These are phyloP conservation scores for Periphyllus acericola DNA, from an alignment of 2,888 invertebrate genomes.

Conservation along the genomic window DNA sequence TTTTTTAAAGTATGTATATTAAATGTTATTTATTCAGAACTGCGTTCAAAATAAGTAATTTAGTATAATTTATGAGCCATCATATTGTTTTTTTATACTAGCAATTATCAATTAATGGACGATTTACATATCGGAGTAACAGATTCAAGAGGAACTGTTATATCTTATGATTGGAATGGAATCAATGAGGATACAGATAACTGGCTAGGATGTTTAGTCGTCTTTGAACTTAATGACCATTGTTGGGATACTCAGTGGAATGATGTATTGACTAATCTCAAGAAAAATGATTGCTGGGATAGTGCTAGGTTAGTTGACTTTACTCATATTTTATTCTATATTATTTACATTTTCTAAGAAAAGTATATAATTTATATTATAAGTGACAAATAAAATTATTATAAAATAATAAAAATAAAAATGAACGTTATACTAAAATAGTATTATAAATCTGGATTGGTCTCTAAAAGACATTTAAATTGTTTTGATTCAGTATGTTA, in stretches of 20 bases:
- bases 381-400: too few relatives aligned
- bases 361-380: too few relatives aligned
- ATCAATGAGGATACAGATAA: constrained; percentile 69
- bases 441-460: too few relatives aligned
- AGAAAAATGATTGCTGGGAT: constrained; percentile 64
- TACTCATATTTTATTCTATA: too few relatives aligned
- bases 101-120: constrained; percentile 83
- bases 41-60: too few relatives aligned
- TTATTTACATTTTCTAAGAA: too few relatives aligned
- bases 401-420: too few relatives aligned
- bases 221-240: constrained; percentile 67
- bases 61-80: too few relatives aligned
- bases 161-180: constrained; percentile 86
- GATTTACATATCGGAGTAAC: constrained; percentile 93
- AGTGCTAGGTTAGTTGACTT: constrained; percentile 35
- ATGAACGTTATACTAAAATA: too few relatives aligned
- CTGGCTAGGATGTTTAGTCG: constrained; percentile 69
- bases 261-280: constrained; percentile 74
- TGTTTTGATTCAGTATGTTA: too few relatives aligned
- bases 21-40: background rate
- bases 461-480: too few relatives aligned
- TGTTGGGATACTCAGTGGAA: constrained; percentile 79
- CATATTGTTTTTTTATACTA: constrained; percentile 68
- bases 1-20: constrained; percentile 81
- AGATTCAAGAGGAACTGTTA: constrained; percentile 80